Conservation (phyloP, 2,888 invertebrate species). For the Himalopsyche anomala region DNA sequence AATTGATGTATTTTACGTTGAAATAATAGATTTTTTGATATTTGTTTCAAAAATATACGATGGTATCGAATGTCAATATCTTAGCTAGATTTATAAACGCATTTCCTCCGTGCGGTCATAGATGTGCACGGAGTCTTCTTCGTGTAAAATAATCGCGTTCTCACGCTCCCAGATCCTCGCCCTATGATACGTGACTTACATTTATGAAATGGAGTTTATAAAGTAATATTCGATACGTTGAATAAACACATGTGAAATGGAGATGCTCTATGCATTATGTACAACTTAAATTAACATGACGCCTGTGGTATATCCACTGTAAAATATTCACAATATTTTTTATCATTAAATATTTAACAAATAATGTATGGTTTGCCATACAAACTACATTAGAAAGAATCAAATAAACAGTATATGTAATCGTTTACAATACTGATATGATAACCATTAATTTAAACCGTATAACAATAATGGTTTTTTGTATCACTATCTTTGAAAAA, state of each 20-base stretch:
- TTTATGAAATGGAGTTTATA: background rate
- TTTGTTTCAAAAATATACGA: background rate
- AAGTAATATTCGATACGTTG: too few relatives aligned
- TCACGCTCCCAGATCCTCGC: slow-evolving; percentile 23
- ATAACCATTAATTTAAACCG: background rate
- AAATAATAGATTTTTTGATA: background rate
- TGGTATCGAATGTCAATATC: slow-evolving; percentile 11
- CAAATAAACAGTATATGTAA: too few relatives aligned
- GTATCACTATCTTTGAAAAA: background rate
- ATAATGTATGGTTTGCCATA: too few relatives aligned
- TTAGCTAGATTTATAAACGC: background rate
- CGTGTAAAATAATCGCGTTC: slow-evolving; percentile 25
- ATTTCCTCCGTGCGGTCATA: slow-evolving; percentile 28
- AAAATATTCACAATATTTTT: too few relatives aligned
- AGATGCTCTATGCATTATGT: too few relatives aligned
- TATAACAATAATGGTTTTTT: background rate
- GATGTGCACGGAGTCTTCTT: background rate
- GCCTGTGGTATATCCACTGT: too few relatives aligned
- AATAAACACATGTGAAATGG: too few relatives aligned
- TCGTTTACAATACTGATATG: too few relatives aligned
- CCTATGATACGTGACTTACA: slow-evolving; percentile 19
- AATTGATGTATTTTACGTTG: too few relatives aligned
- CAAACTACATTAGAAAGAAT: too few relatives aligned
- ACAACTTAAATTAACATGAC: too few relatives aligned
- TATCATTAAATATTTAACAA: too few relatives aligned